Evolutionary conservation across 2,797 vertebrate genomes (phyloP).

Genomic region (Pseudochromis fuscus): DNA sequence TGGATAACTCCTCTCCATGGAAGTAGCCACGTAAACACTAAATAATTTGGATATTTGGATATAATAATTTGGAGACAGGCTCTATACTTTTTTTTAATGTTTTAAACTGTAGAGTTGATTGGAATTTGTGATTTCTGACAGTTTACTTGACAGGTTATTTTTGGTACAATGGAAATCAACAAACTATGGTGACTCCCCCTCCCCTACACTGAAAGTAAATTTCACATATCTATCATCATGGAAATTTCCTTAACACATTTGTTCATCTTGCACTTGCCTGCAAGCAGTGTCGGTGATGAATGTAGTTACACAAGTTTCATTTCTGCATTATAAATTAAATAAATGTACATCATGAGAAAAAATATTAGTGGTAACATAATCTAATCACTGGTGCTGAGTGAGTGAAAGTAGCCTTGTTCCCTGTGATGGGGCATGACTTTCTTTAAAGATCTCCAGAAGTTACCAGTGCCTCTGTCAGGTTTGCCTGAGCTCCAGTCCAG

Average conservation of each 20-base stretch:
- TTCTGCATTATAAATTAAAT: neutral
- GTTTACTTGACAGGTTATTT: neutral
- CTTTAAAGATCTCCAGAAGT: conserved; percentile 88
- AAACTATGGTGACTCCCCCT: neutral
- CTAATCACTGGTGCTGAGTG: neutral
- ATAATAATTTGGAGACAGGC: too few species aligned
- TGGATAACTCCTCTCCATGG: neutral
- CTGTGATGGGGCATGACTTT: conserved; percentile 84
- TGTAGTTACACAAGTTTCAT: neutral
- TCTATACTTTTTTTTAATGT: neutral
- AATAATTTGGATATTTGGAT: too few species aligned
- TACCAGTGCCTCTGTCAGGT: conserved; percentile 36
- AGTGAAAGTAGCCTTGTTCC: conserved; percentile 6
- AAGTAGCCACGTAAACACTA: too few species aligned
- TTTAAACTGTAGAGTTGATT: neutral
- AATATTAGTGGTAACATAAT: neutral
- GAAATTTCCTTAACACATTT: conserved; percentile 3
- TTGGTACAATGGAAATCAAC: neutral
- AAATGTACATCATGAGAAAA: neutral
- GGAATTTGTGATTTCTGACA: neutral
- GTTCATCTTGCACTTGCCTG: neutral
- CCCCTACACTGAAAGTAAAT: neutral
- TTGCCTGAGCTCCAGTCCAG: conserved; percentile 82
- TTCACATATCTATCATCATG: too few species aligned
- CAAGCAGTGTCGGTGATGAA: neutral